Evolutionary conservation across 2,113 vertebrate species (phyloP).

Genomic region (Bubo scandiacus): DNA sequence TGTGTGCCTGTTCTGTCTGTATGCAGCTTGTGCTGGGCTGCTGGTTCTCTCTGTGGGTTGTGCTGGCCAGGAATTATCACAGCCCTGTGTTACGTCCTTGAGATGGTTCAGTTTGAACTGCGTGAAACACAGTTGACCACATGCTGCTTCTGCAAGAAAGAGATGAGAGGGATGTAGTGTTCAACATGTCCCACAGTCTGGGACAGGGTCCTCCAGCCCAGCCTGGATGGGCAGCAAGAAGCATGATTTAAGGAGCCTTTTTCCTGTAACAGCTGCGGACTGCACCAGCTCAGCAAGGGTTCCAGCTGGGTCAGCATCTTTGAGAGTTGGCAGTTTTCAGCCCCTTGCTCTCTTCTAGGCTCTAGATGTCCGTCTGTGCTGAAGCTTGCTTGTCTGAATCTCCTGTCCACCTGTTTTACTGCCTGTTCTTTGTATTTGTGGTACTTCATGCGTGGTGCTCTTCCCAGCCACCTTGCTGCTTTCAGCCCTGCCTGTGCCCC

Average conservation of each 20-base stretch:
- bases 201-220: neutral
- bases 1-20: neutral
- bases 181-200: rapidly evolving
- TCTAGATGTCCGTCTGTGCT: neutral
- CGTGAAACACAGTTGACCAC: neutral
- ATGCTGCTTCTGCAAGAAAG: neutral
- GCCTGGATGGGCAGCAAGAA: neutral
- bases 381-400: neutral
- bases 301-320: neutral
- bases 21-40: neutral
- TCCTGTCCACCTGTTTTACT: neutral
- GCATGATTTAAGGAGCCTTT: neutral
- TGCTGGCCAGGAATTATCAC: neutral
- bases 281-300: neutral
- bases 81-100: rapidly evolving
- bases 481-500: neutral
- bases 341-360: neutral
- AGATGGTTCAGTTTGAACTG: neutral
- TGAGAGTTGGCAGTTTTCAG: neutral
- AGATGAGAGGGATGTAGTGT: neutral
- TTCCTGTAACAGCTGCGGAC: neutral
- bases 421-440: neutral
- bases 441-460: neutral
- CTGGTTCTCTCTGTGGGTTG: neutral
- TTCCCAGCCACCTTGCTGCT: neutral